Evolutionary conservation across 2,888 invertebrate genomes (phyloP).

Genomic region (Brenthis daphne): DNA sequence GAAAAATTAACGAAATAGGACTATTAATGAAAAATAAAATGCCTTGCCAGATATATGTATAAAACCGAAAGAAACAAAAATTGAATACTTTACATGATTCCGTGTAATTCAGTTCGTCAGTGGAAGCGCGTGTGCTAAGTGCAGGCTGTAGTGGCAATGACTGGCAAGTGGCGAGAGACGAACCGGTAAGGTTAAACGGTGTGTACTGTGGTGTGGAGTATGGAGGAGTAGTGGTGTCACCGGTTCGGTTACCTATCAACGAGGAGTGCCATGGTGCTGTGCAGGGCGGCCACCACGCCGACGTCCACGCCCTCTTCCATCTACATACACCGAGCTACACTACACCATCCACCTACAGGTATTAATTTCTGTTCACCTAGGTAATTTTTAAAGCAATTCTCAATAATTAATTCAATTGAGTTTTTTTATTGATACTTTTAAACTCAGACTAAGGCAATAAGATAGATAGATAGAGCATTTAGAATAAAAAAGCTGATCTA

Average conservation of each 20-base stretch:
- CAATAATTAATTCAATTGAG: not conserved
- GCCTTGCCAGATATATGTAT: too few relatives aligned
- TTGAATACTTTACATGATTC: slow-evolving; percentile 15
- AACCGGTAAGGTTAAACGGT: too few relatives aligned
- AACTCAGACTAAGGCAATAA: too few relatives aligned
- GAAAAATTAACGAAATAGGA: not conserved
- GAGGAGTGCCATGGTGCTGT: slow-evolving; percentile 44
- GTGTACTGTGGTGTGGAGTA: not conserved
- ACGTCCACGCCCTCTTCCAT: slow-evolving; percentile 31
- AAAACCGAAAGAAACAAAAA: not conserved
- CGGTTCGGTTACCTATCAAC: slow-evolving; percentile 42
- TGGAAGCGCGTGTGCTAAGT: slow-evolving; percentile 5
- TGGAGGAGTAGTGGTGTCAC: not conserved
- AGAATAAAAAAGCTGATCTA: too few relatives aligned
- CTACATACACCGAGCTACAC: slow-evolving; percentile 35
- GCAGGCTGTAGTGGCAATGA: slow-evolving; percentile 4
- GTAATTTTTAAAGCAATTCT: not conserved
- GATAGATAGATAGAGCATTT: too few relatives aligned
- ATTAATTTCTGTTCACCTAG: slow-evolving; percentile 3
- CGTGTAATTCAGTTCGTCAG: not conserved
- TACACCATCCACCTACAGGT: slow-evolving; percentile 4
- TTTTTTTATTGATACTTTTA: too few relatives aligned
- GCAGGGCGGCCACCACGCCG: slow-evolving; percentile 39
- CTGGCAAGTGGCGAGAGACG: not conserved
- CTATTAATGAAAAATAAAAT: not conserved